A percentile compares a stretch with the other conserved stretches of the same genome.
These are phyloP conservation scores for Philotrypesis tridentata DNA, from an alignment of 1,140 invertebrate species.

Conservation along the genomic window DNA sequence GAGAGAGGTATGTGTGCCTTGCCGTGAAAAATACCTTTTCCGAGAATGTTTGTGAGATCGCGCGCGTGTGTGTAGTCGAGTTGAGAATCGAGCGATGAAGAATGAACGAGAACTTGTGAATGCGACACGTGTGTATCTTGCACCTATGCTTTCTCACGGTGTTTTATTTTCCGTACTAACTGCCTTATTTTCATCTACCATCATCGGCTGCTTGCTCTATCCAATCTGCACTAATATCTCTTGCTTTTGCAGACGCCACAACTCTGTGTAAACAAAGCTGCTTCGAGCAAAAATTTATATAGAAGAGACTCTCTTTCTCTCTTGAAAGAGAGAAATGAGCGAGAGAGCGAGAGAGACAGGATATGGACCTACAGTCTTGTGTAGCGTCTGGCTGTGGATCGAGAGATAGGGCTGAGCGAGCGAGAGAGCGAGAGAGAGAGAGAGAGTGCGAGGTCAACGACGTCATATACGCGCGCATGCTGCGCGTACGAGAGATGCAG, in stretches of 20 bases:
- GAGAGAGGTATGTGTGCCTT: not conserved
- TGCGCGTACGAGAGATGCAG: constrained; percentile 17
- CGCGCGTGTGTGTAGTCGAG: no score
- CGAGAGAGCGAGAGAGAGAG: constrained; percentile 31
- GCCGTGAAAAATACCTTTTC: constrained; percentile 26
- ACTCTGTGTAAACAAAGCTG: not conserved
- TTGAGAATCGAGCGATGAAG: not conserved
- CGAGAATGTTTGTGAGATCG: constrained; percentile 2
- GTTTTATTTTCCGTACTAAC: not conserved
- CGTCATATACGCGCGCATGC: constrained; percentile 17
- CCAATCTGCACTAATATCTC: constrained; percentile 2
- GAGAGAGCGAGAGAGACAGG: not conserved
- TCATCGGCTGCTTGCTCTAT: not conserved
- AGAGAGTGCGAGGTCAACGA: constrained; percentile 41
- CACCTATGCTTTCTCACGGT: not conserved
- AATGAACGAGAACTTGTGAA: no score
- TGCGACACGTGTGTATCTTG: no score
- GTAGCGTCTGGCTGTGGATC: not conserved
- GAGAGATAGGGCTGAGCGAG: constrained; percentile 30
- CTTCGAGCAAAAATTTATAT: not conserved
- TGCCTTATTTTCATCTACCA: not conserved
- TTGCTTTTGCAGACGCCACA: not conserved
- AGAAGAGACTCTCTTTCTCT: not conserved
- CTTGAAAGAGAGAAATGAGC: not conserved
- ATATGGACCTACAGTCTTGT: not conserved